Percentiles rank a stretch among this genome's conserved stretches.
These are phyloP conservation scores for fruit fly (Drosophila melanogaster) DNA, from an alignment of 1,140 invertebrate genomes.

Conservation along the genomic window DNA sequence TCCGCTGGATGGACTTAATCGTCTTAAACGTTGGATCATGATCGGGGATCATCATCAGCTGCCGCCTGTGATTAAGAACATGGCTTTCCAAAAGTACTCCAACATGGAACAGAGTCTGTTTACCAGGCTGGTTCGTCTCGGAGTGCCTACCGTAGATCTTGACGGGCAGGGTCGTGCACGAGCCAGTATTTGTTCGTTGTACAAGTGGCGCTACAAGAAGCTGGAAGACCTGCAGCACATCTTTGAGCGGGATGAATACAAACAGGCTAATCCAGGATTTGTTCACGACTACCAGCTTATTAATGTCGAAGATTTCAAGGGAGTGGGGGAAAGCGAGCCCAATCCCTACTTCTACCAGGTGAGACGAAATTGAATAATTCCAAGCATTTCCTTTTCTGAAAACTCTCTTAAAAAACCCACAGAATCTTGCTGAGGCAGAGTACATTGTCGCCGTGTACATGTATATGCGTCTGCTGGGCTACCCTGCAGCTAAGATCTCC, in stretches of 20 bases:
- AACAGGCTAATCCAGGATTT: slow-evolving; percentile 96
- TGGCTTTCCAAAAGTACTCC: slow-evolving; percentile 99
- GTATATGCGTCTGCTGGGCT: slow-evolving; percentile 99
- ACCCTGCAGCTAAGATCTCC: slow-evolving; percentile 98
- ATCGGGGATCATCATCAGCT: slow-evolving; percentile 99
- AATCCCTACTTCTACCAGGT: slow-evolving; percentile 99
- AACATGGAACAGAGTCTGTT: slow-evolving; percentile 99
- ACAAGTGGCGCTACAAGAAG: slow-evolving; percentile 99
- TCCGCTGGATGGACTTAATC: slow-evolving; percentile 97
- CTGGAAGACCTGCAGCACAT: slow-evolving; percentile 97
- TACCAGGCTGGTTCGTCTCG: slow-evolving; percentile 96
- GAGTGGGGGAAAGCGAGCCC: slow-evolving; percentile 98
- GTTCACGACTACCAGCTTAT: slow-evolving; percentile 97
- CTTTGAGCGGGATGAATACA: slow-evolving; percentile 92
- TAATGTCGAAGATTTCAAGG: slow-evolving; percentile 98
- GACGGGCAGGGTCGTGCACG: slow-evolving; percentile 98
- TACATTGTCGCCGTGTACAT: slow-evolving; percentile 99
- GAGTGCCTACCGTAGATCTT: slow-evolving; percentile 98
- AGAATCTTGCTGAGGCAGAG: slow-evolving; percentile 99
- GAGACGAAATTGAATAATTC: slow-evolving; percentile 2
- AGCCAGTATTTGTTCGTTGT: slow-evolving; percentile 94
- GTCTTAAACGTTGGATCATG: slow-evolving; percentile 99
- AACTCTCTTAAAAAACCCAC: slow-evolving; percentile 36
- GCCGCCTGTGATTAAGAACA: slow-evolving; percentile 99
- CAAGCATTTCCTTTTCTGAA: no score